These are phyloP conservation scores for Gnathonemus longibarbis DNA, from an alignment of 2,113 vertebrate species.

Conservation along the genomic window DNA sequence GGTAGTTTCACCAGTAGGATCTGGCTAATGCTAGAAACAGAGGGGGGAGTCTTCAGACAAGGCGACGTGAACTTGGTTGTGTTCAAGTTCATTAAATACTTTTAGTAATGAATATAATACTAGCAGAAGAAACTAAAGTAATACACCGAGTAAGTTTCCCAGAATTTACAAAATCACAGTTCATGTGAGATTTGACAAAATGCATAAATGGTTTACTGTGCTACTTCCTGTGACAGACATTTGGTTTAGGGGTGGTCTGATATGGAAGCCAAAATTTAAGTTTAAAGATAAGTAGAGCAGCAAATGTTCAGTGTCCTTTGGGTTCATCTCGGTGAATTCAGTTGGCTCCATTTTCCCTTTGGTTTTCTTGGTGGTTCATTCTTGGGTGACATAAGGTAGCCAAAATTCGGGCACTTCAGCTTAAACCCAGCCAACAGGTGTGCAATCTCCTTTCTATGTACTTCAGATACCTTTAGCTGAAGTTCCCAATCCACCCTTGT, in stretches of 20 bases:
- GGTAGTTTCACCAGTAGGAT: neutral
- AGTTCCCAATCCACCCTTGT: neutral
- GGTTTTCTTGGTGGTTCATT: neutral
- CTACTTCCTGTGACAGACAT: neutral
- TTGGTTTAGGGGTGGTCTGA: neutral
- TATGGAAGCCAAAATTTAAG: neutral
- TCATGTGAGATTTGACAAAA: neutral
- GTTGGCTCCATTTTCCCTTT: neutral
- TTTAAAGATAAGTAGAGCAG: neutral
- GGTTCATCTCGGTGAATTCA: neutral
- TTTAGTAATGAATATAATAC: neutral
- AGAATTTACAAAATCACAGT: neutral
- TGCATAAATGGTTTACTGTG: neutral
- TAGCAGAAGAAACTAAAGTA: neutral
- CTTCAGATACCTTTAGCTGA: neutral
- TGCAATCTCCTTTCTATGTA: neutral
- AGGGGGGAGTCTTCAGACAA: neutral
- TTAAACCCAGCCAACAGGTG: neutral
- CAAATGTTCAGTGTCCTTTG: constrained; percentile 5
- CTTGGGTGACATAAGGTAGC: neutral
- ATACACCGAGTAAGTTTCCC: neutral
- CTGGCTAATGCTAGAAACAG: neutral
- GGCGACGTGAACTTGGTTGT: neutral
- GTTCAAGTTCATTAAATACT: neutral
- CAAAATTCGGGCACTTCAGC: neutral